Percentiles rank a stretch among this genome's conserved stretches.
Conservation (phyloP, 2,888 invertebrate species). For the Dyspetes luteomarginatus region DNA sequence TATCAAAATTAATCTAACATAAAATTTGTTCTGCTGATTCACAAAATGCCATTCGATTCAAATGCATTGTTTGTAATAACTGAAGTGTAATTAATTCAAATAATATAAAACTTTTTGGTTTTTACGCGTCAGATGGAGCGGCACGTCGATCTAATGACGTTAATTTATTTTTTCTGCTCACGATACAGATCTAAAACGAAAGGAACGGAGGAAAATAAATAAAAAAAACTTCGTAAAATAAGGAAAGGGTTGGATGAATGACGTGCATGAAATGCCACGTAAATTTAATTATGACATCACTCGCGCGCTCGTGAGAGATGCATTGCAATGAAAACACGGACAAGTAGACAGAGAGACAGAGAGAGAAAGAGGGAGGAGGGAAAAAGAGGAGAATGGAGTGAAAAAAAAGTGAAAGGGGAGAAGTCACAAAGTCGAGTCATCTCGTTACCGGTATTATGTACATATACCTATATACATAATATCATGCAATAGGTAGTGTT, state of each 20-base stretch:
- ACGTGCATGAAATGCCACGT: slow-evolving; percentile 51
- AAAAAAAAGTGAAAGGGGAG: slow-evolving; percentile 5
- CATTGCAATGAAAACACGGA: slow-evolving; percentile 13
- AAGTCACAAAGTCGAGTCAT: slow-evolving; percentile 31
- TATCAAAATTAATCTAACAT: too few relatives aligned
- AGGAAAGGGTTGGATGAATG: slow-evolving; percentile 35
- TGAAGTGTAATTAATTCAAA: too few relatives aligned
- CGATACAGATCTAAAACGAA: neutral
- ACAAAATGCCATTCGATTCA: too few relatives aligned
- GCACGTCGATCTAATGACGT: too few relatives aligned
- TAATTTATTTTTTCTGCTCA: too few relatives aligned
- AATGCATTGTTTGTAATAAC: too few relatives aligned
- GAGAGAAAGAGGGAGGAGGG: slow-evolving; percentile 1
- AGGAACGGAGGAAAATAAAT: neutral
- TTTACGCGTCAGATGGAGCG: too few relatives aligned
- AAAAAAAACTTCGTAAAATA: slow-evolving; percentile 20
- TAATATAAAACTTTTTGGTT: too few relatives aligned
- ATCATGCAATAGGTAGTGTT: too few relatives aligned
- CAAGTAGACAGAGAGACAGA: slow-evolving; percentile 24
- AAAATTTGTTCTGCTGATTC: too few relatives aligned
- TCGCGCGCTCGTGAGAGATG: slow-evolving; percentile 9
- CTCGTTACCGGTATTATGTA: slow-evolving; percentile 22
- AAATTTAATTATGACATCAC: slow-evolving; percentile 65
- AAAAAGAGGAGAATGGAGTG: neutral
- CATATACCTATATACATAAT: too few relatives aligned